These are phyloP conservation scores for Phacellophora camtschatica DNA, from an alignment of 30 jellyfish, hydroid and myxozoan species.

Conservation along the genomic window DNA sequence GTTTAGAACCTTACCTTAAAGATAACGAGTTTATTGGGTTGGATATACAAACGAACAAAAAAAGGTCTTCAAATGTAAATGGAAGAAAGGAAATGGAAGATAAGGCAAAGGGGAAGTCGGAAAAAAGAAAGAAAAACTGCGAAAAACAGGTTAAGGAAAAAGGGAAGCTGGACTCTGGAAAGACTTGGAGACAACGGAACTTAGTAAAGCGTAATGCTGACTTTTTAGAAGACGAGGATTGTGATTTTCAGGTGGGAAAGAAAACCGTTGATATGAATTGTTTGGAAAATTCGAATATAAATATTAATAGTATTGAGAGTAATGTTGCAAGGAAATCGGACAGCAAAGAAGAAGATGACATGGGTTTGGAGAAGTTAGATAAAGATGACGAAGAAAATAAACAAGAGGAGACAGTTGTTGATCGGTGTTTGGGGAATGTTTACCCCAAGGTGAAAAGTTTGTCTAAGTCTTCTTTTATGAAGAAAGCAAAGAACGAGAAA, in stretches of 20 bases:
- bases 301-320: too few species aligned
- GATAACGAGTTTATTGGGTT: neutral
- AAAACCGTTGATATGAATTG: too few species aligned
- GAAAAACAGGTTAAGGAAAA: conserved; percentile 4
- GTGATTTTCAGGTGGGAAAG: neutral
- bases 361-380: neutral
- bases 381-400: neutral
- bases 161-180: conserved; percentile 21
- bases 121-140: neutral
- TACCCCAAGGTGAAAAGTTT: too few species aligned
- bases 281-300: too few species aligned
- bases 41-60: neutral
- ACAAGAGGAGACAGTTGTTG: too few species aligned
- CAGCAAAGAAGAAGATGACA: neutral
- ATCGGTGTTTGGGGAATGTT: too few species aligned
- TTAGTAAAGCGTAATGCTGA: neutral
- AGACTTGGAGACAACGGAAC: conserved; percentile 49
- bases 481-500: too few species aligned
- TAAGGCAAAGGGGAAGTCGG: neutral
- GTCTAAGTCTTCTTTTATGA: too few species aligned
- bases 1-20: neutral
- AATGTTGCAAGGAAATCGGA: too few species aligned
- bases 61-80: neutral
- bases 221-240: conserved; percentile 15
- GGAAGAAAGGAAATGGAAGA: neutral